phyloP scores from a whole-genome alignment of 2,113 vertebrate species.

The Pteropus alecto region DNA sequence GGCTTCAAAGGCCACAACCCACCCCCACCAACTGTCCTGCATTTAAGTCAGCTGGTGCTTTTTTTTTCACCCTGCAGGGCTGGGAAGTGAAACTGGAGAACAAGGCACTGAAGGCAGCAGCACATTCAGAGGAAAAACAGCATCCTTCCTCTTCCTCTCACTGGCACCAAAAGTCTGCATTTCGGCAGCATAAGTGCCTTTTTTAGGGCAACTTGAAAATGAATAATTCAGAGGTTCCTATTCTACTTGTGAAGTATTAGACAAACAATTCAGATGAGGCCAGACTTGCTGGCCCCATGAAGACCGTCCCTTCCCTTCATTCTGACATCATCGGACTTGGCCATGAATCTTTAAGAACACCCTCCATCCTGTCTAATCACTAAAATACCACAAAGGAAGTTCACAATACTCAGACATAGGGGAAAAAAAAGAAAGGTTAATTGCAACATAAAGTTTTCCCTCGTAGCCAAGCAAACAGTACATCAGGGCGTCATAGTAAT shows the following conservation, averaged over 20 bases:
- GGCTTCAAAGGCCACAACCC: background rate
- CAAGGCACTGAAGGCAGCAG: background rate
- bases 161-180: slow-evolving; percentile 63
- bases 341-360: slow-evolving; percentile 59
- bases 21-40: background rate
- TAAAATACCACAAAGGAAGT: slow-evolving; percentile 73
- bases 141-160: slow-evolving; percentile 46
- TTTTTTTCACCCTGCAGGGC: background rate
- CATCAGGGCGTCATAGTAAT: background rate
- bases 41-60: background rate
- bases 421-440: slow-evolving; percentile 58
- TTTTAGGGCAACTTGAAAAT: slow-evolving; percentile 68
- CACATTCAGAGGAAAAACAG: background rate
- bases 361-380: slow-evolving; percentile 70
- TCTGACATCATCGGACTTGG: slow-evolving; percentile 42
- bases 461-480: background rate
- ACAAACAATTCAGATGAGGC: slow-evolving; percentile 72
- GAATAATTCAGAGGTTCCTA: slow-evolving; percentile 71
- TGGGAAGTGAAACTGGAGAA: background rate
- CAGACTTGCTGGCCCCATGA: slow-evolving; percentile 77
- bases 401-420: background rate
- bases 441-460: slow-evolving; percentile 44
- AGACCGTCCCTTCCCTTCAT: slow-evolving; percentile 29
- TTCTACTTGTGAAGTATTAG: slow-evolving; percentile 72
- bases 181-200: slow-evolving; percentile 62